A percentile compares a stretch with the other conserved stretches of the same genome.
Conservation (phyloP, 2,797 vertebrate species). For the Poeciliopsis infans region DNA sequence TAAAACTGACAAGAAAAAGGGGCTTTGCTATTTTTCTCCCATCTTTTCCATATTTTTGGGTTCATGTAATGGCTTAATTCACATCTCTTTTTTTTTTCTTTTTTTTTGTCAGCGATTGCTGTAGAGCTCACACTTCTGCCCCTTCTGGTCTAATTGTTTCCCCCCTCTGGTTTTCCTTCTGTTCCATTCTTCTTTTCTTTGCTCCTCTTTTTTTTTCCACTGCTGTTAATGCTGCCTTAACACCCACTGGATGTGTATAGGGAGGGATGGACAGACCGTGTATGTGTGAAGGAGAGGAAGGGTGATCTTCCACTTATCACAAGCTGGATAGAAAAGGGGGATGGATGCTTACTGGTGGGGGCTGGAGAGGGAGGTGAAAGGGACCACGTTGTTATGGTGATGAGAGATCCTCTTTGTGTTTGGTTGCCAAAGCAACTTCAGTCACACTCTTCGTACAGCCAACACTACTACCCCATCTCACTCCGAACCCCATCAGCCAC, state of each 20-base stretch:
- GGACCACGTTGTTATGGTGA: constrained; percentile 78
- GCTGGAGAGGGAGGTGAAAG: constrained; percentile 17
- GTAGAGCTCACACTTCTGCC: constrained; percentile 23
- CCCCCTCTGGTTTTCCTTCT: constrained; percentile 42
- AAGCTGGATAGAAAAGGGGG: constrained; percentile 42
- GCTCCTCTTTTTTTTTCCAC: constrained; percentile 15
- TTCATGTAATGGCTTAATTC: constrained; percentile 1
- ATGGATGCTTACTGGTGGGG: constrained; percentile 21
- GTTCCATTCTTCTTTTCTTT: constrained; percentile 12
- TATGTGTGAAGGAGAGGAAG: constrained; percentile 7
- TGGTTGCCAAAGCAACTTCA: constrained; percentile 81
- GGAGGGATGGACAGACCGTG: constrained; percentile 47
- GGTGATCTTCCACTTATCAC: constrained; percentile 55
- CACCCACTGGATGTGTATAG: constrained; percentile 68
- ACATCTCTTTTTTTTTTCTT: background rate
- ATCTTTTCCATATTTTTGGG: constrained; percentile 5
- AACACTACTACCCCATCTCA: constrained; percentile 33
- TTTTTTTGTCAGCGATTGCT: background rate
- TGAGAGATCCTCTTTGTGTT: constrained; percentile 80
- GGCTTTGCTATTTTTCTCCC: background rate
- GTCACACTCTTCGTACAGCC: constrained; percentile 73
- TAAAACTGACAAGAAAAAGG: background rate
- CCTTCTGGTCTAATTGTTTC: constrained; percentile 36
- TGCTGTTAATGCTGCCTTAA: constrained; percentile 61
- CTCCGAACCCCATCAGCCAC: constrained; percentile 42